Conservation (phyloP, 23 tunicate species). For the Ciona savignyi region DNA sequence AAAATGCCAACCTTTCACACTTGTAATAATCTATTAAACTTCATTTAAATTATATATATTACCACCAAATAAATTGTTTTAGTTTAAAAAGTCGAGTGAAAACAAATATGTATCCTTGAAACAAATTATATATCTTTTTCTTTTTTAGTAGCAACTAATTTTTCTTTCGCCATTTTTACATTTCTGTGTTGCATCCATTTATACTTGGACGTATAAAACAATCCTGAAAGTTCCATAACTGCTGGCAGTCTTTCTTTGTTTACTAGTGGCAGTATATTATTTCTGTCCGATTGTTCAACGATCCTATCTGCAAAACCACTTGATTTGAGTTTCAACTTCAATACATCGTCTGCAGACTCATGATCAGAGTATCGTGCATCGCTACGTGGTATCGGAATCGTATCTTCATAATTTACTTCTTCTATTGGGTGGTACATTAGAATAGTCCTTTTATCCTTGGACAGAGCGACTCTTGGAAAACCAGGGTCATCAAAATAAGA, state of each 20-base stretch:
- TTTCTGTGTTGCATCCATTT: too few relatives aligned
- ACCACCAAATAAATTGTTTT: too few relatives aligned
- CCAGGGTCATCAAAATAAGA: too few relatives aligned
- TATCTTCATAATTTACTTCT: slow-evolving; percentile 43
- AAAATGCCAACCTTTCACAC: too few relatives aligned
- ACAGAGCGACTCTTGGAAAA: slow-evolving; percentile 73
- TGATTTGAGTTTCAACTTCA: slow-evolving; percentile 31
- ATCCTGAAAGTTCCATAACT: slow-evolving; percentile 44
- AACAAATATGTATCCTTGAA: too few relatives aligned
- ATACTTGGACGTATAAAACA: slow-evolving; percentile 74
- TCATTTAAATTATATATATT: too few relatives aligned
- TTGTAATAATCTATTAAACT: too few relatives aligned
- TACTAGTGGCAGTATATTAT: slow-evolving; percentile 43
- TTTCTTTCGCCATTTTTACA: too few relatives aligned
- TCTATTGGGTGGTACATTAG: slow-evolving; percentile 70
- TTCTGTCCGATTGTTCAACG: slow-evolving; percentile 23
- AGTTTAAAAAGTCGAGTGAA: too few relatives aligned
- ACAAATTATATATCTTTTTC: too few relatives aligned
- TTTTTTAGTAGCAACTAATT: too few relatives aligned
- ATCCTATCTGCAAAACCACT: slow-evolving; percentile 36
- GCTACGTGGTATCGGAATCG: slow-evolving; percentile 73
- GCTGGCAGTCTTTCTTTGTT: slow-evolving; percentile 54
- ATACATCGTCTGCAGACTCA: slow-evolving; percentile 17
- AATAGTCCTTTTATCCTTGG: slow-evolving; percentile 57
- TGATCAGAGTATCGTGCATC: slow-evolving; percentile 48